A percentile compares a stretch with the other conserved stretches of the same genome.
Evolutionary conservation across 1,140 invertebrate genomes (phyloP).

Genomic region (Philotrypesis tridentata): DNA sequence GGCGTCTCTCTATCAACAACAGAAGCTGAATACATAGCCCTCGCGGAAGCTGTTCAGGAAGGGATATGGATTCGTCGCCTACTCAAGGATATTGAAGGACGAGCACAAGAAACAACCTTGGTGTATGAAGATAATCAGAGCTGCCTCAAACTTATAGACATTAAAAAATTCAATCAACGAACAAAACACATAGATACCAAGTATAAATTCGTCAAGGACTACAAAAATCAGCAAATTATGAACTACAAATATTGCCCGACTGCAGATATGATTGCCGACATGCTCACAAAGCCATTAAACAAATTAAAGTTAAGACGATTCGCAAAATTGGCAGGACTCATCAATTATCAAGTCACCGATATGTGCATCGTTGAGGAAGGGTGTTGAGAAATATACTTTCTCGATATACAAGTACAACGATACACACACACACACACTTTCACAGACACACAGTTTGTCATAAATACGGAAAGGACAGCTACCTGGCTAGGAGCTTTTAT

Average conservation of each 20-base stretch:
- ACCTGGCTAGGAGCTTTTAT: too few relatives aligned
- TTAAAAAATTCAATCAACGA: constrained; percentile 43
- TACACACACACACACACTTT: too few relatives aligned
- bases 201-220: constrained; percentile 49
- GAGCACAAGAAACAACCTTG: constrained; percentile 7
- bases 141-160: constrained; percentile 49
- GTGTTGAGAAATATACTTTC: neutral
- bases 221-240: constrained; percentile 38
- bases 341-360: neutral
- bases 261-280: constrained; percentile 13
- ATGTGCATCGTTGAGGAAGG: constrained; percentile 5
- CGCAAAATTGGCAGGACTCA: neutral
- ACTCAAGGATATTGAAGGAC: constrained; percentile 44
- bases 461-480: too few relatives aligned
- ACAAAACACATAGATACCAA: constrained; percentile 52
- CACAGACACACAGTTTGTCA: neutral
- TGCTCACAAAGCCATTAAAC: neutral
- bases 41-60: constrained; percentile 49
- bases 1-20: constrained; percentile 46
- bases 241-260: constrained; percentile 52
- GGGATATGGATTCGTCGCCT: constrained; percentile 45
- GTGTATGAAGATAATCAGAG: constrained; percentile 51
- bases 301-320: neutral
- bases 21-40: constrained; percentile 53
- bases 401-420: neutral